These are phyloP conservation scores for Drosophila sordidula DNA, from an alignment of 2,888 invertebrate species.

Conservation along the genomic window DNA sequence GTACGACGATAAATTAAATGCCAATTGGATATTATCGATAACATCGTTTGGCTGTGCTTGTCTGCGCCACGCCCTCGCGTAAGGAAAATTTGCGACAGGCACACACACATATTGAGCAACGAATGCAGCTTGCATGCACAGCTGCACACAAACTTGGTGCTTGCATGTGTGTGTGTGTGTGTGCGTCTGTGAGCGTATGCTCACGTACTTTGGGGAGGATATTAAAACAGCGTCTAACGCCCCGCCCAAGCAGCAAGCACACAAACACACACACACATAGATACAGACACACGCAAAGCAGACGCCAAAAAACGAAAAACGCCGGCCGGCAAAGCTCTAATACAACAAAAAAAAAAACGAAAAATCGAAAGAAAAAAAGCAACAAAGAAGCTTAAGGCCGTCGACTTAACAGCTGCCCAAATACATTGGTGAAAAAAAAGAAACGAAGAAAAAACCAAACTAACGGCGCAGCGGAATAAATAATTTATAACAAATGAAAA, in stretches of 20 bases:
- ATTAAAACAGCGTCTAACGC: constrained; percentile 59
- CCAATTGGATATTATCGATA: constrained; percentile 54
- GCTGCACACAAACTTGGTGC: constrained; percentile 26
- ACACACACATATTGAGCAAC: constrained; percentile 6
- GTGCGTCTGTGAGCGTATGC: constrained; percentile 50
- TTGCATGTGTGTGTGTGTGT: constrained; percentile 51
- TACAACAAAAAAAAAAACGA: constrained; percentile 3
- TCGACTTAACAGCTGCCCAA: constrained; percentile 53
- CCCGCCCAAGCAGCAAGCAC: constrained; percentile 60
- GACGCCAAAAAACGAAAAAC: constrained; percentile 61
- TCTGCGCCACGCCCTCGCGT: constrained; percentile 52
- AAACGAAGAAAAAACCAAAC: constrained; percentile 15
- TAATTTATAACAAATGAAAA: constrained; percentile 71
- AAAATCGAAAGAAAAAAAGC: constrained; percentile 19
- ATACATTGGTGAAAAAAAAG: constrained; percentile 27
- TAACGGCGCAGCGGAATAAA: constrained; percentile 63
- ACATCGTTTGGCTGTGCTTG: constrained; percentile 20
- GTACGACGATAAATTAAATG: constrained; percentile 42
- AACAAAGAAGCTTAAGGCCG: constrained; percentile 43
- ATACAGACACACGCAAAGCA: constrained; percentile 32
- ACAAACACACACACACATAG: constrained; percentile 28
- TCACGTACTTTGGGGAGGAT: constrained; percentile 63
- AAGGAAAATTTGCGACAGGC: constrained; percentile 39
- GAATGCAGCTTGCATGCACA: constrained; percentile 52
- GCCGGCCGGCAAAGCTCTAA: constrained; percentile 65